phyloP scores from a whole-genome alignment of 2,113 vertebrate species.

The Gallinago jamesoni region DNA sequence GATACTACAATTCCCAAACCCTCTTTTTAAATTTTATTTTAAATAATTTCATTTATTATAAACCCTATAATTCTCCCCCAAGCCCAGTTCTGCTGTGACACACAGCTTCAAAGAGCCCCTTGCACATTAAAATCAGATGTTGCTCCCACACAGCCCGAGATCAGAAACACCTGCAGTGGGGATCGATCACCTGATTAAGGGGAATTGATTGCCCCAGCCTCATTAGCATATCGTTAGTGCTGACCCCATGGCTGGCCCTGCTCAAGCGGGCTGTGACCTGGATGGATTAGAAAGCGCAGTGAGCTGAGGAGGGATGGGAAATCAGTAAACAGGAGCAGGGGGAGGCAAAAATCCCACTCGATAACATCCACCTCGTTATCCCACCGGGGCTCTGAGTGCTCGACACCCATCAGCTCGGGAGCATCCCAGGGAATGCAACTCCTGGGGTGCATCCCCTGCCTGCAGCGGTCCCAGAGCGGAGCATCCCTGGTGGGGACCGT shows the following conservation, averaged over 20 bases:
- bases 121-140: background rate
- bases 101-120: background rate
- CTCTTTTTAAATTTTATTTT: background rate
- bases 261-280: slow-evolving; percentile 56
- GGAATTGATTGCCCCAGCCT: slow-evolving; percentile 83
- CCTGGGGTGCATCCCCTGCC: background rate
- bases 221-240: slow-evolving; percentile 87
- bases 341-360: background rate
- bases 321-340: slow-evolving; percentile 64
- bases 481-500: background rate
- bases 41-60: background rate
- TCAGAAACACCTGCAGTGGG: slow-evolving; percentile 66
- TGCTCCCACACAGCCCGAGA: background rate
- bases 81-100: background rate
- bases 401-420: rapidly evolving
- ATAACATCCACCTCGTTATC: slow-evolving; percentile 70
- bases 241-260: slow-evolving; percentile 66
- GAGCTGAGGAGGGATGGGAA: slow-evolving; percentile 73
- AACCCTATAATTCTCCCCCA: background rate
- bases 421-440: background rate
- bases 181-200: slow-evolving; percentile 85
- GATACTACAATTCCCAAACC: background rate
- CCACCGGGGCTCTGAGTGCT: background rate
- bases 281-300: slow-evolving; percentile 76
- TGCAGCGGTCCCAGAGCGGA: rapidly evolving